Evolutionary conservation across 2,113 vertebrate genomes (phyloP).

Genomic region (Protobothrops mucrosquamatus): DNA sequence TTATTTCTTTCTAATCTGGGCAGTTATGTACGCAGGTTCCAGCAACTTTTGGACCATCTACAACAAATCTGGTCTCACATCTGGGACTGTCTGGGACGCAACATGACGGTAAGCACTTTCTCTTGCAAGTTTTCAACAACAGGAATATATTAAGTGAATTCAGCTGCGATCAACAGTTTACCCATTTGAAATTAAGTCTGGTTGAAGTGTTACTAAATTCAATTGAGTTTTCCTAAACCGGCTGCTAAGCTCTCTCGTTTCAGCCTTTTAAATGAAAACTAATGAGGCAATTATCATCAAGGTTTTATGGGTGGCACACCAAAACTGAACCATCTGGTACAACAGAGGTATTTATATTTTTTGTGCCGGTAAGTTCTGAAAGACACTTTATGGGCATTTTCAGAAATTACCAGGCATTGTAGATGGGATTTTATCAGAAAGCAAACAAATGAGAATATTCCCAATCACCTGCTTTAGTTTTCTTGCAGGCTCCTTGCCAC

Average conservation of each 20-base stretch:
- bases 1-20: background rate
- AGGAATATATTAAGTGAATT: background rate
- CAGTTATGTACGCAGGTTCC: background rate
- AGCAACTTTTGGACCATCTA: background rate
- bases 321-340: background rate
- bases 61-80: background rate
- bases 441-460: background rate
- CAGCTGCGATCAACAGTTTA: background rate
- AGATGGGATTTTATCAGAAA: background rate
- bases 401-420: background rate
- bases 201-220: background rate
- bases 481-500: background rate
- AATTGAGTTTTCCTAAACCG: background rate
- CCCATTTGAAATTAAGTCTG: background rate
- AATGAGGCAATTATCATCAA: background rate
- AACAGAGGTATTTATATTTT: background rate
- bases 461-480: background rate
- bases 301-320: background rate
- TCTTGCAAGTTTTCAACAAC: background rate
- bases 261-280: background rate
- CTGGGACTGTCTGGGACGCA: background rate
- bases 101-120: background rate
- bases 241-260: background rate
- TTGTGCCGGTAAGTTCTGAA: background rate
- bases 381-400: background rate